A percentile compares a stretch with the other conserved stretches of the same genome.
These are phyloP conservation scores for Myopa testacea DNA, from an alignment of 2,888 invertebrate genomes.

Conservation along the genomic window DNA sequence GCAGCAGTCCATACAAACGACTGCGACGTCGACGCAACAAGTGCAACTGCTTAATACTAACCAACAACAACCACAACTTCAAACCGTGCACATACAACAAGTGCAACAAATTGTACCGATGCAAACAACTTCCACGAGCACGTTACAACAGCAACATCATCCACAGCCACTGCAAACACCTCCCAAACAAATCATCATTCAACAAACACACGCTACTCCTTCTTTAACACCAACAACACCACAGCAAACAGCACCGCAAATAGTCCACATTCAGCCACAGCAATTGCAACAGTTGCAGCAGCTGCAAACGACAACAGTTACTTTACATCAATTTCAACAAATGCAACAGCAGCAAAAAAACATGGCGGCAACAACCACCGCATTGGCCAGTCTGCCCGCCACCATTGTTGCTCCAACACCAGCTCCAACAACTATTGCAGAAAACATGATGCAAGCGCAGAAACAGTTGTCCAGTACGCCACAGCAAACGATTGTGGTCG, in stretches of 20 bases:
- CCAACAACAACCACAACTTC: slow-evolving; percentile 63
- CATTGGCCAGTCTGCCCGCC: slow-evolving; percentile 34
- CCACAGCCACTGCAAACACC: slow-evolving; percentile 50
- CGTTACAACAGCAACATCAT: slow-evolving; percentile 36
- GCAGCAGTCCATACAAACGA: slow-evolving; percentile 57
- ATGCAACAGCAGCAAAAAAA: slow-evolving; percentile 56
- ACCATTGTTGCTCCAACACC: slow-evolving; percentile 41
- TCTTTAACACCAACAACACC: slow-evolving; percentile 39
- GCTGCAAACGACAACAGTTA: slow-evolving; percentile 61
- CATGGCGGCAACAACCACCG: slow-evolving; percentile 34
- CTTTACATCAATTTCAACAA: slow-evolving; percentile 64
- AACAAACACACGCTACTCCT: slow-evolving; percentile 44
- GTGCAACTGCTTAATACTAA: slow-evolving; percentile 56
- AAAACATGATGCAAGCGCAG: slow-evolving; percentile 51
- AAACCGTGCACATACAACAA: slow-evolving; percentile 59
- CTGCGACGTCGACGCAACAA: slow-evolving; percentile 46
- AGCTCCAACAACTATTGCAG: slow-evolving; percentile 35
- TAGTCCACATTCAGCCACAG: slow-evolving; percentile 50
- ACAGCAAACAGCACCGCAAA: slow-evolving; percentile 50
- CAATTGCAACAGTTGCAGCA: slow-evolving; percentile 49
- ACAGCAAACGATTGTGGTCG: slow-evolving; percentile 43
- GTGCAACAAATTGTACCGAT: slow-evolving; percentile 57
- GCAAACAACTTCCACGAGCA: slow-evolving; percentile 30
- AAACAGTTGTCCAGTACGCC: slow-evolving; percentile 48
- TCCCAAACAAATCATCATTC: slow-evolving; percentile 60